Conservation (phyloP, 1,140 invertebrate species). For the Drosophila fuyamai region DNA sequence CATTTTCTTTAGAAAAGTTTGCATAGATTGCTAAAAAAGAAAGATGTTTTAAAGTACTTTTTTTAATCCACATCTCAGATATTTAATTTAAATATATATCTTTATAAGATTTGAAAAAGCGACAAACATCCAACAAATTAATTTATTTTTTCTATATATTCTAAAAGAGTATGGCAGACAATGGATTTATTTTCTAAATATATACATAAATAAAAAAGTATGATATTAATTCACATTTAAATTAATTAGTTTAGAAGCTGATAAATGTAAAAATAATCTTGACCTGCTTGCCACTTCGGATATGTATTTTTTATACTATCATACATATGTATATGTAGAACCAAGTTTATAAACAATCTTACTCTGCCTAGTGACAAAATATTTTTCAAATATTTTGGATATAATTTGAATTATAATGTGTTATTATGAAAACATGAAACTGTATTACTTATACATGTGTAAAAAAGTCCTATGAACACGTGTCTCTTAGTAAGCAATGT, state of each 20-base stretch:
- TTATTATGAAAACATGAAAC: no score
- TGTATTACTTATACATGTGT: no score
- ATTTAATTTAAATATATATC: no score
- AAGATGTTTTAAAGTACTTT: no score
- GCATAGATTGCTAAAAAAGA: no score
- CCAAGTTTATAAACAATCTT: slow-evolving; percentile 24
- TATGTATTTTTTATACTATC: slow-evolving; percentile 17
- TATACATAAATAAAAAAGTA: slow-evolving; percentile 3
- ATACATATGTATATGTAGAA: neutral
- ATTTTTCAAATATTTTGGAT: slow-evolving; percentile 10
- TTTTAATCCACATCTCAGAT: no score
- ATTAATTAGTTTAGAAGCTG: neutral
- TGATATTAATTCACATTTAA: slow-evolving; percentile 9
- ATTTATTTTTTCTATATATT: slow-evolving; percentile 1
- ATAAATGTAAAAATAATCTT: slow-evolving; percentile 24
- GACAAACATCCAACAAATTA: slow-evolving; percentile 11
- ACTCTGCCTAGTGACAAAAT: slow-evolving; percentile 21
- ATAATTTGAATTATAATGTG: neutral
- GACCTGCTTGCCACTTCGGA: slow-evolving; percentile 20
- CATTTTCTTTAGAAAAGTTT: no score
- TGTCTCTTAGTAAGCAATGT: slow-evolving; percentile 12
- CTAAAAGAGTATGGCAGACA: neutral
- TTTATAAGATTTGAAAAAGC: neutral
- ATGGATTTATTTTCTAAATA: slow-evolving; percentile 13
- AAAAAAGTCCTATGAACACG: no score